These are phyloP conservation scores for Amblyornis subalaris DNA, from an alignment of 2,113 vertebrate species.

Conservation along the genomic window DNA sequence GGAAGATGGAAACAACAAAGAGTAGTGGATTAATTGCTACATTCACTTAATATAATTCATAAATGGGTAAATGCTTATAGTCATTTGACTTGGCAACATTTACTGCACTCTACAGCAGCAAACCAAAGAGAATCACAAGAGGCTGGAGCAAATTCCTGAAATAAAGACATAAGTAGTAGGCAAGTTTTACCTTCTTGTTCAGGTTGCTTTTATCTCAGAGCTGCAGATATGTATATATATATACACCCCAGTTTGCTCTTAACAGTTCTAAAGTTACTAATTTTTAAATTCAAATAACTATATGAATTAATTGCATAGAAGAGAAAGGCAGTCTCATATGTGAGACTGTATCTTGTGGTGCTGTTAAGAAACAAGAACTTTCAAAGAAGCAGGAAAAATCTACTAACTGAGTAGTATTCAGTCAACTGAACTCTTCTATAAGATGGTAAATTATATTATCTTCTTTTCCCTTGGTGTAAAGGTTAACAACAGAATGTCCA, in stretches of 20 bases:
- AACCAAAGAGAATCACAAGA: not conserved
- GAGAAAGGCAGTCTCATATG: not conserved
- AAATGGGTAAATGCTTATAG: not conserved
- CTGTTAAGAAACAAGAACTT: not conserved
- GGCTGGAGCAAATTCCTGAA: not conserved
- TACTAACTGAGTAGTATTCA: not conserved
- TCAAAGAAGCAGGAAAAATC: not conserved
- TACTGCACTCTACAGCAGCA: not conserved
- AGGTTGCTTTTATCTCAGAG: not conserved
- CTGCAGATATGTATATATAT: not conserved
- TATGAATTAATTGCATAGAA: not conserved
- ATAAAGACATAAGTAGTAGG: not conserved
- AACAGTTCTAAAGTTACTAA: not conserved
- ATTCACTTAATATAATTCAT: not conserved
- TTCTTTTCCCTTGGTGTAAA: constrained; percentile 34
- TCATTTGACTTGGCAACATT: not conserved
- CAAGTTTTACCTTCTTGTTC: not conserved
- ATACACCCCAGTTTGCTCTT: not conserved
- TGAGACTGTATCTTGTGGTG: not conserved
- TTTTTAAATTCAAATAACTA: not conserved
- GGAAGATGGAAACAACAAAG: not conserved
- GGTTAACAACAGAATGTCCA: constrained; percentile 88
- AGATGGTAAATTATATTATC: not conserved
- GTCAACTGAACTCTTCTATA: not conserved
- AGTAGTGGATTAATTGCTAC: not conserved